Evolutionary conservation across 2,888 invertebrate genomes (phyloP), one percentile per base, ranked within the genome.

Genomic region (Drosophila peninsularis): DNA sequence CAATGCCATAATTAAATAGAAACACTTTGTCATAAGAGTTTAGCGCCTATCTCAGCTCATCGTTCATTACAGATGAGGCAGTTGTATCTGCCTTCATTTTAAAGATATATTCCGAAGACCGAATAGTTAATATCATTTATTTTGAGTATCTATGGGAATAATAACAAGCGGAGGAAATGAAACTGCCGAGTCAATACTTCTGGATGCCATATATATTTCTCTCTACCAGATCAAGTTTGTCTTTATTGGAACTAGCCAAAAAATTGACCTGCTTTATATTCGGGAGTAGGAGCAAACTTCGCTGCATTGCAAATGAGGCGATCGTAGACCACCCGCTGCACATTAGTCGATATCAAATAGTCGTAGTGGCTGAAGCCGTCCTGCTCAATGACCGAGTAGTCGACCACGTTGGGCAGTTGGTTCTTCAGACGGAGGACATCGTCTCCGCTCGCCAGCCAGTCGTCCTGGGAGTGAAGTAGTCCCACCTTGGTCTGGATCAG

Each of bases 401-500:
- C 64, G 27, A 80, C 10, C 14, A 66, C 10, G 36, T 80, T 80
- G 14, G 75, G 74, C 3, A 94, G 94, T 71, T 91, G 92, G 1
- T 0, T 0, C 7, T 17, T 17, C 9, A 85, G 63, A 1, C 11
- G 34, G 1, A 5, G 1, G 1, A 82, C 71, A 57, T 85, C 84
- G 6, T 47, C 3, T 0, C 6, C 0, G 9, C 32, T 41, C 9
- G 71, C 56, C 2, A 85, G 65, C 75, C 78, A 78, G 64, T 90
- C 89, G 32, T 81, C 76, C 1, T 11, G 10, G 78, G 94, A 93
- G 71, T 92, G 94, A 75, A 93, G 93, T 2, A 94, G 74, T 9
- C 92, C 92, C 2, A 94, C 91, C 0, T 93, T 93, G 17, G 92
- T 90, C 7, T 81, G 92, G 4, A 93, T 83, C 32, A 84, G 90